Evolutionary conservation across 2,797 vertebrate genomes (phyloP), one percentile per base, ranked within the genome.

Genomic region (Otolemur crassicaudatus): DNA sequence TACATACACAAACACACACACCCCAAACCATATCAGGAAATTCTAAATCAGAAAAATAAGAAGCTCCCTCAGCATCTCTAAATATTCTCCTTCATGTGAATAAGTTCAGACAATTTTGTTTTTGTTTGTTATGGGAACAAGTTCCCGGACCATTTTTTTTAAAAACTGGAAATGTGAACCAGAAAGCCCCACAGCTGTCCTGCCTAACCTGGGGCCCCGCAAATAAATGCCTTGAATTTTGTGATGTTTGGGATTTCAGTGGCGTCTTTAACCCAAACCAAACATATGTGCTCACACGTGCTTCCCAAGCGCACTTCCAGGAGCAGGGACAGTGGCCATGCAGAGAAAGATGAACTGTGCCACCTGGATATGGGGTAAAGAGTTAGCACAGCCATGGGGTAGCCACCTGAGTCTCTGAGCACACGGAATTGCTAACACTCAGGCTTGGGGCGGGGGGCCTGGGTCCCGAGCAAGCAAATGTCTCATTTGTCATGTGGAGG

Each of bases 41-140:
- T 70, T 85, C 79, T 69, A 86, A 86, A 77, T 93, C 88, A 92
- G 60, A 86, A 87, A 96, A 94, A 49, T 65, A 93, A 63, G 60
- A 94, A 34, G 23, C 56, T 81, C 56, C 73, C 53, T 72, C 6
- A 11, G 69, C 60, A 80, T 58, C 94, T 82, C 16, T 60, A 89
- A 81, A 65, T 92, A 72, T 83, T 61, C 34, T 46, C 37, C 27
- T 56, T 43, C 11, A 12, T 14, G 8, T 22, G 63, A 77, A 87
- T 9, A 53, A 40, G 20, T 84, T 75, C 73, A 67, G 75, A 29
- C 49, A 22, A 19, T 58, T 53, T 37, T 60, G 34, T 11, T 37
- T 70, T 37, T 37, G 67, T 22, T 79, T 75, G 19, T 76, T 86
- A n/a, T 67, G 31, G 31, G 63, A 77, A 87, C 9, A 53, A 40